Conservation (phyloP, 1,140 invertebrate genomes). For the Zaprionus taronus region DNA sequence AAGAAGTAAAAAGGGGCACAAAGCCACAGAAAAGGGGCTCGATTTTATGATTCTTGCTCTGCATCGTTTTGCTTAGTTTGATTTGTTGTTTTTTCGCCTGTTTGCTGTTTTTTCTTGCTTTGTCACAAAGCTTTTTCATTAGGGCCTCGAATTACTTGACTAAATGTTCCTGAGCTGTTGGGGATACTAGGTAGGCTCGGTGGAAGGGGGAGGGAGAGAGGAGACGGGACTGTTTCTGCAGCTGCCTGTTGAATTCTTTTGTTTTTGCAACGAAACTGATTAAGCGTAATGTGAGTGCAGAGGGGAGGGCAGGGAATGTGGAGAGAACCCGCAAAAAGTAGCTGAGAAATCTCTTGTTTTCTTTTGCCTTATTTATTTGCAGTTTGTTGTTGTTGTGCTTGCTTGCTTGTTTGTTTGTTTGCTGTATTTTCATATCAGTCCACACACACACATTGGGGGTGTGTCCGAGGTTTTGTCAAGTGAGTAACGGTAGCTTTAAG, state of each 20-base stretch:
- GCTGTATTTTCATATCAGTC: not conserved
- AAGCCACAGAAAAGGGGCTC: slow-evolving; percentile 67
- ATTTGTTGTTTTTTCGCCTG: slow-evolving; percentile 33
- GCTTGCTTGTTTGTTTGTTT: slow-evolving; percentile 4
- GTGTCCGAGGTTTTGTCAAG: not conserved
- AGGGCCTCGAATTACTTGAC: slow-evolving; percentile 65
- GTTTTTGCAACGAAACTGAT: slow-evolving; percentile 59
- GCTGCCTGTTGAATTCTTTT: slow-evolving; percentile 51
- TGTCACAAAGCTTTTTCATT: slow-evolving; percentile 54
- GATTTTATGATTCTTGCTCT: slow-evolving; percentile 63
- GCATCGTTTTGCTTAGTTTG: slow-evolving; percentile 38
- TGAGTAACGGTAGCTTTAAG: not conserved
- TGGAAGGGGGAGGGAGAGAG: not conserved
- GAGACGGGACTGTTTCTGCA: slow-evolving; percentile 15
- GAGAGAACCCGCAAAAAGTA: not conserved
- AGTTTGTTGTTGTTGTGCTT: not conserved
- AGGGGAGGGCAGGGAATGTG: too few relatives aligned
- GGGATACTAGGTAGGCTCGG: not conserved
- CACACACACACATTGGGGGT: not conserved
- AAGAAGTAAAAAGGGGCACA: not conserved
- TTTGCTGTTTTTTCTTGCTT: slow-evolving; percentile 11
- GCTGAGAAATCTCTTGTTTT: slow-evolving; percentile 31
- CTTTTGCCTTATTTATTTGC: slow-evolving; percentile 14
- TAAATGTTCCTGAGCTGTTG: not conserved
- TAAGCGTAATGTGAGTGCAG: slow-evolving; percentile 69